Evolutionary conservation across 2,113 vertebrate genomes (phyloP).

Genomic region (Otocyon megalotis): DNA sequence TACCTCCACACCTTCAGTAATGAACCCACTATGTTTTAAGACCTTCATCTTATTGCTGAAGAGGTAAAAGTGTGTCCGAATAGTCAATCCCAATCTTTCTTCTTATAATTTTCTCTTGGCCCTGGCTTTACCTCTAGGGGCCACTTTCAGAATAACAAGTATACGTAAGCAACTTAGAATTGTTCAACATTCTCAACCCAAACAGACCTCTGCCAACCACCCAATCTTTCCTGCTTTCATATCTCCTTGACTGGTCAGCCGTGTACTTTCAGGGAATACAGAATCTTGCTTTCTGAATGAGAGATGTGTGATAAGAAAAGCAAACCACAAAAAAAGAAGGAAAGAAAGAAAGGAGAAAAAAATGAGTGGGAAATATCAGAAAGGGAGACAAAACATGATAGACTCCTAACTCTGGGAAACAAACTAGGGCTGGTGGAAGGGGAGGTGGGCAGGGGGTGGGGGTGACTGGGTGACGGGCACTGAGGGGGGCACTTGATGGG

Average conservation of each 20-base stretch:
- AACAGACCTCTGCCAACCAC: background rate
- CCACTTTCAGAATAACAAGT: slow-evolving; percentile 3
- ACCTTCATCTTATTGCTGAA: background rate
- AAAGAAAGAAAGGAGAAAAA: too few species aligned
- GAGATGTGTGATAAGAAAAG: background rate
- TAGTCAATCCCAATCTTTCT: background rate
- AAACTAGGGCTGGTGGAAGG: too few species aligned
- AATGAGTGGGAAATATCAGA: too few species aligned
- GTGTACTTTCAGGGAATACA: background rate
- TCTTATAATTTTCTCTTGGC: background rate
- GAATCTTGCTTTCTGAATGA: background rate
- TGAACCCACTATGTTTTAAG: background rate
- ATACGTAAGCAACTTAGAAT: background rate
- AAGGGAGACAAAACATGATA: too few species aligned
- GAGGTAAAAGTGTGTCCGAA: background rate
- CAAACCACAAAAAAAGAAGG: background rate
- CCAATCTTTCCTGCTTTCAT: background rate
- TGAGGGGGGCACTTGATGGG: too few species aligned
- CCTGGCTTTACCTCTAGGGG: background rate
- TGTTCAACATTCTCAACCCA: background rate
- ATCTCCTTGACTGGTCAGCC: background rate
- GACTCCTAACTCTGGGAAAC: too few species aligned
- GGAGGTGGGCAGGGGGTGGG: too few species aligned
- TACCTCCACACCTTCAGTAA: background rate
- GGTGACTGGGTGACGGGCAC: too few species aligned